These are phyloP conservation scores for Ptychodera flava DNA, from an alignment of 35 echinoderm and acorn worm species.

Conservation along the genomic window DNA sequence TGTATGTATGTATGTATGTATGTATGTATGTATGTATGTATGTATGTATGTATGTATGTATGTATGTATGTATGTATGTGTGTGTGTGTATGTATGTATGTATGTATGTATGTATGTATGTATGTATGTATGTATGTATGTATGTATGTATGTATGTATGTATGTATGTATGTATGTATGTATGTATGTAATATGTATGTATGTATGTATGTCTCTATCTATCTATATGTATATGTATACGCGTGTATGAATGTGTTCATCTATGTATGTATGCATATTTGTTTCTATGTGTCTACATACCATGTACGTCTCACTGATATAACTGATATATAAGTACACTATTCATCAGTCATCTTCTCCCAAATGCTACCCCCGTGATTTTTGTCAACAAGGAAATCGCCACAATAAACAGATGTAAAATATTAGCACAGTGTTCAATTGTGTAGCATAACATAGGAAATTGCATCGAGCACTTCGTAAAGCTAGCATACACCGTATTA, in stretches of 20 bases:
- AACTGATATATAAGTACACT: too few relatives aligned
- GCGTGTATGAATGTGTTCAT: not conserved
- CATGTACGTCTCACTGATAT: too few relatives aligned
- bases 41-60: not conserved
- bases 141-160: constrained; percentile 2
- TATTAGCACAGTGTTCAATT: too few relatives aligned
- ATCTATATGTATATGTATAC: not conserved
- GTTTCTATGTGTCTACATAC: not conserved
- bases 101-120: not conserved
- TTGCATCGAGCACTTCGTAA: too few relatives aligned
- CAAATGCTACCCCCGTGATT: too few relatives aligned
- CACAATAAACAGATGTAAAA: too few relatives aligned
- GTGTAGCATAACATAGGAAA: too few relatives aligned
- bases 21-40: not conserved
- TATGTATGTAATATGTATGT: not conserved
- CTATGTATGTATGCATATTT: not conserved
- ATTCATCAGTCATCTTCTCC: too few relatives aligned
- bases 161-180: constrained; percentile 2
- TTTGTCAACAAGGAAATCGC: too few relatives aligned
- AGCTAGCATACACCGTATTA: too few relatives aligned
- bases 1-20: not conserved
- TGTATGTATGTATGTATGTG: not conserved
- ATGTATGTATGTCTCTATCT: not conserved
- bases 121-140: not conserved
- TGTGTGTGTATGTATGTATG: not conserved